A percentile compares a stretch with the other conserved stretches of the same genome.
phyloP scores from a whole-genome alignment of 53 echinoderm and acorn worm species.

The Echinometra lucunter region DNA sequence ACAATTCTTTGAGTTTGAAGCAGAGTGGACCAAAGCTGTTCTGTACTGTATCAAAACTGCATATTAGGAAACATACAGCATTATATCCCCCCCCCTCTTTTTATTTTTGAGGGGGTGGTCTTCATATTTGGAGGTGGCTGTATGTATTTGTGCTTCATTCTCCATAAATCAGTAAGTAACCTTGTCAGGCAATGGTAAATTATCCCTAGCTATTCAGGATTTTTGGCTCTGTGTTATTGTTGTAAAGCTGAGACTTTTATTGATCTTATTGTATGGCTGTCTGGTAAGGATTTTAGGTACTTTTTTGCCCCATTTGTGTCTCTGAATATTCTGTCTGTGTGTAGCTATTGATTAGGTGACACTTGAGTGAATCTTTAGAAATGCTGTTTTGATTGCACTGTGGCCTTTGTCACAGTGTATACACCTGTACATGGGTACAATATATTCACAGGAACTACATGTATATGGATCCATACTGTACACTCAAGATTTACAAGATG shows the following conservation, averaged over 20 bases:
- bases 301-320: not conserved
- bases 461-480: not conserved
- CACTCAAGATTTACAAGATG: not conserved
- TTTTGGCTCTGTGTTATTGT: not conserved
- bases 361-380: constrained; percentile 43
- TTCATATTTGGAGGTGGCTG: not conserved
- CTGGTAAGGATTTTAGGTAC: constrained; percentile 12
- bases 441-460: no score
- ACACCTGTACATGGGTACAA: not conserved
- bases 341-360: constrained; percentile 22
- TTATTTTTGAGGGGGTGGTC: no score
- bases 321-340: constrained; percentile 1
- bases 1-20: no score
- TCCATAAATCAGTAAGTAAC: not conserved
- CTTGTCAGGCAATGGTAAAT: not conserved
- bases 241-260: constrained; percentile 24
- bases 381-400: constrained; percentile 31
- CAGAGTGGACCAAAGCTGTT: not conserved
- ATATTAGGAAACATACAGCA: not conserved
- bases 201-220: not conserved
- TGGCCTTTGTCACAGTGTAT: not conserved
- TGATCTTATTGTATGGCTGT: constrained; percentile 7
- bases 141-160: not conserved
- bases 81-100: not conserved
- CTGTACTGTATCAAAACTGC: no score